Evolutionary conservation across 2,797 vertebrate genomes (phyloP).

Genomic region (Tenualosa ilisha): DNA sequence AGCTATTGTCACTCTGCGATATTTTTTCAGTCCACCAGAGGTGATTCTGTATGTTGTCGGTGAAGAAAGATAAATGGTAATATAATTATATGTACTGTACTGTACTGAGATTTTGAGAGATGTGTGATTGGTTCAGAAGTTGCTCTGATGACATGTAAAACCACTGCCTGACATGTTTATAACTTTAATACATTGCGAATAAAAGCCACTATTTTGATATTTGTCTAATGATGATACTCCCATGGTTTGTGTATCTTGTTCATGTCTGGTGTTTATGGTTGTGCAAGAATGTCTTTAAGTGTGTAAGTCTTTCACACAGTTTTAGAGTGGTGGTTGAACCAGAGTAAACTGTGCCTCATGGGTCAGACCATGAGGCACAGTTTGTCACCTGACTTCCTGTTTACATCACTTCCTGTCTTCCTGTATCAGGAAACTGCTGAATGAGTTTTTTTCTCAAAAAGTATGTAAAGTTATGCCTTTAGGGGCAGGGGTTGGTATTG

Average conservation of each 20-base stretch:
- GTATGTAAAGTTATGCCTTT: background rate
- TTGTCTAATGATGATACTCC: slow-evolving; percentile 44
- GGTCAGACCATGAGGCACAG: too few relatives aligned
- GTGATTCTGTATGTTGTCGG: slow-evolving; percentile 26
- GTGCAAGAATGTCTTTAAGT: too few relatives aligned
- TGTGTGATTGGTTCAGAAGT: slow-evolving; percentile 52
- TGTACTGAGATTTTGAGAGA: slow-evolving; percentile 61
- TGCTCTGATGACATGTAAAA: slow-evolving; percentile 72
- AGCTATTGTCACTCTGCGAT: slow-evolving; percentile 42
- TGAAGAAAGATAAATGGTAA: slow-evolving; percentile 45
- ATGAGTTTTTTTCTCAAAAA: background rate
- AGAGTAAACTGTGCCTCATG: background rate
- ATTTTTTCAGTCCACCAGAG: slow-evolving; percentile 42
- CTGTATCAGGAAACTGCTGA: background rate
- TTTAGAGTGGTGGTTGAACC: background rate
- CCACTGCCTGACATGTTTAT: slow-evolving; percentile 82
- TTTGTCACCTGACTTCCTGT: too few relatives aligned
- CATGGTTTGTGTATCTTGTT: background rate
- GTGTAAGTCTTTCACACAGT: too few relatives aligned
- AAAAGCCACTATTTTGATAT: slow-evolving; percentile 82
- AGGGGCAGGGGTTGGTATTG: background rate
- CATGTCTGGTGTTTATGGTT: background rate
- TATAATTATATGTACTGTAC: slow-evolving; percentile 66
- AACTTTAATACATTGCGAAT: slow-evolving; percentile 81
- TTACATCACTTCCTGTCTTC: background rate